Evolutionary conservation across 2,888 invertebrate genomes (phyloP), one percentile per base, ranked within the genome.

Genomic region (Agrypnus murinus): DNA sequence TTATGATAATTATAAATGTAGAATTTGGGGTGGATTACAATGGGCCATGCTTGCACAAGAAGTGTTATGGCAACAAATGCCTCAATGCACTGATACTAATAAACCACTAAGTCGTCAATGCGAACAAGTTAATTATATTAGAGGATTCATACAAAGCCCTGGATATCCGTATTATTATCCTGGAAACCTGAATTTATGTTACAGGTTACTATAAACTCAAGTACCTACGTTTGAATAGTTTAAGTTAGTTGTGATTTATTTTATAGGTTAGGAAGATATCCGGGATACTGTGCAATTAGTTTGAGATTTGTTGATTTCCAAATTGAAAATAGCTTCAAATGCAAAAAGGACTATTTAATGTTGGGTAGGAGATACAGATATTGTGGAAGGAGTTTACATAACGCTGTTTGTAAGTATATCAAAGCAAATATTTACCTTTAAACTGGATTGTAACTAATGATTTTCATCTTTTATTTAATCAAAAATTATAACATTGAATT

Each of bases 131-230:
- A 68, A 68, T 71, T 72, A 67, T 32, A 36, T 69, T 40, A 79
- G 81, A 69, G 88, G 87, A n/a, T 81, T 81, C 48, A 80, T 88
- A 36, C 81, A 82, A 40, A 86, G 86, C 63, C 86, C 87, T 1
- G 82, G 83, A 40, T 87, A 87, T 81, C 88, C 88, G 1, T 80
- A 79, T 64, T 81, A 77, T 69, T 88, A 88, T 79, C 84, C 86
- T 0, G 78, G 79, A 65, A 85, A 86, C 75, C 67, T 84, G 45
- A 82, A 85, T 65, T 75, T 82, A 55, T 88, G 88, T 74, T 88
- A 86, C 78, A 84, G 87, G 87, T 87, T 55, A 55, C 43, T 38
- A 45, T 5, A 25, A 25, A 25, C 7, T 2, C 7, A n/a, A n/a
- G 12, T 38, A 38, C 10, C 6, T 34, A 34, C 34, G 34, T 34